Conservation (phyloP, 2,113 vertebrate species). For the Xiphorhynchus elegans region DNA sequence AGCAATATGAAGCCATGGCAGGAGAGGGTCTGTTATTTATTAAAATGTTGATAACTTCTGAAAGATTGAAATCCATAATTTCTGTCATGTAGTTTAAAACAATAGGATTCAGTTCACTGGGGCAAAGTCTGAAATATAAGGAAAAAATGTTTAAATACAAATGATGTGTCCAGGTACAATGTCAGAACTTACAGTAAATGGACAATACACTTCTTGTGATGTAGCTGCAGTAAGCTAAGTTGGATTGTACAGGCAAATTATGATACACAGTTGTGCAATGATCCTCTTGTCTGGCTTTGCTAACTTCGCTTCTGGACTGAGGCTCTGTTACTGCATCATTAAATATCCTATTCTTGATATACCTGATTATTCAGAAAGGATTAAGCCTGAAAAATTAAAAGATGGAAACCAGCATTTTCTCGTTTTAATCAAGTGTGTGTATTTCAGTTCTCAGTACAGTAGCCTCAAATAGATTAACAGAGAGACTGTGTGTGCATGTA, state of each 20-base stretch:
- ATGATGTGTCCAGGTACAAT: not conserved
- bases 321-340: not conserved
- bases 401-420: not conserved
- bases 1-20: conserved; percentile 82
- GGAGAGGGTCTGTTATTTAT: conserved; percentile 81
- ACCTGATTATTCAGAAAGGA: conserved; percentile 2
- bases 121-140: conserved; percentile 70
- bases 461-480: not conserved
- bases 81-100: conserved; percentile 81
- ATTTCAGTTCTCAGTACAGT: not conserved
- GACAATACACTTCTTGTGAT: not conserved
- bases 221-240: not conserved
- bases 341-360: conserved; percentile 2
- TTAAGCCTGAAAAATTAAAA: not conserved
- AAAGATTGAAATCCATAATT: conserved; percentile 72
- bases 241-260: not conserved
- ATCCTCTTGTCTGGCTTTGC: not conserved
- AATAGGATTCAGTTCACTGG: conserved; percentile 77
- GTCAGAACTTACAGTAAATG: not conserved
- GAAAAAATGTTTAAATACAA: not conserved
- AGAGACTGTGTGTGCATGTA: not conserved
- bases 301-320: not conserved
- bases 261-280: not conserved
- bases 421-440: not conserved
- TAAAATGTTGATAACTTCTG: conserved; percentile 78